Evolutionary conservation across 1,140 invertebrate genomes (phyloP).

Genomic region (Drosophila ananassae): DNA sequence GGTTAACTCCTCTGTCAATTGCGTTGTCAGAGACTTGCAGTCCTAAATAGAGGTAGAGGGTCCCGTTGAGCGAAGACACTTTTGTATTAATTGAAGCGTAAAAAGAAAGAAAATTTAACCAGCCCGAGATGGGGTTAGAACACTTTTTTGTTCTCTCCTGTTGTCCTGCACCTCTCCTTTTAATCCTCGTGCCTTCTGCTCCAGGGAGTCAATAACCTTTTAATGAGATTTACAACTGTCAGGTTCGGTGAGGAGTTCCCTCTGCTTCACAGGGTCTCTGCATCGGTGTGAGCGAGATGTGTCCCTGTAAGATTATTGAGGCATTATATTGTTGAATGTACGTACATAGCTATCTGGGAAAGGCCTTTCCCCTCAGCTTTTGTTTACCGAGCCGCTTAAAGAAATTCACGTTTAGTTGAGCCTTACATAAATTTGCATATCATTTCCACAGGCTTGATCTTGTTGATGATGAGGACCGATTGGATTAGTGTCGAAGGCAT

Average conservation of each 20-base stretch:
- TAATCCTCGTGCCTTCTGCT: slow-evolving; percentile 58
- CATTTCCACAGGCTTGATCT: slow-evolving; percentile 34
- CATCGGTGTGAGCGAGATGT: slow-evolving; percentile 50
- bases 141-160: slow-evolving; percentile 17
- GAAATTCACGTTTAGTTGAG: slow-evolving; percentile 75
- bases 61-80: slow-evolving; percentile 60
- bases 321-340: slow-evolving; percentile 68
- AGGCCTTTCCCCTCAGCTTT: slow-evolving; percentile 17
- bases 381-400: slow-evolving; percentile 71
- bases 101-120: slow-evolving; percentile 73
- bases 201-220: slow-evolving; percentile 76
- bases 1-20: slow-evolving; percentile 59
- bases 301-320: slow-evolving; percentile 68
- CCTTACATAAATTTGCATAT: slow-evolving; percentile 80
- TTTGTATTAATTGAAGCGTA: slow-evolving; percentile 82
- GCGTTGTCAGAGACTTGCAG: slow-evolving; percentile 49
- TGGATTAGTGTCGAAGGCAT: slow-evolving; percentile 66
- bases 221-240: slow-evolving; percentile 81
- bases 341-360: slow-evolving; percentile 22
- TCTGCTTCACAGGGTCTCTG: not conserved
- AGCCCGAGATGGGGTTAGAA: slow-evolving; percentile 32
- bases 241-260: slow-evolving; percentile 37
- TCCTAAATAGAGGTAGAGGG: slow-evolving; percentile 21
- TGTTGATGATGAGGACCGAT: slow-evolving; percentile 37
- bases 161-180: slow-evolving; percentile 28